A percentile compares a stretch with the other conserved stretches of the same genome.
Evolutionary conservation across 2,797 vertebrate species (phyloP).

Genomic region (Chloroceryle amazona): DNA sequence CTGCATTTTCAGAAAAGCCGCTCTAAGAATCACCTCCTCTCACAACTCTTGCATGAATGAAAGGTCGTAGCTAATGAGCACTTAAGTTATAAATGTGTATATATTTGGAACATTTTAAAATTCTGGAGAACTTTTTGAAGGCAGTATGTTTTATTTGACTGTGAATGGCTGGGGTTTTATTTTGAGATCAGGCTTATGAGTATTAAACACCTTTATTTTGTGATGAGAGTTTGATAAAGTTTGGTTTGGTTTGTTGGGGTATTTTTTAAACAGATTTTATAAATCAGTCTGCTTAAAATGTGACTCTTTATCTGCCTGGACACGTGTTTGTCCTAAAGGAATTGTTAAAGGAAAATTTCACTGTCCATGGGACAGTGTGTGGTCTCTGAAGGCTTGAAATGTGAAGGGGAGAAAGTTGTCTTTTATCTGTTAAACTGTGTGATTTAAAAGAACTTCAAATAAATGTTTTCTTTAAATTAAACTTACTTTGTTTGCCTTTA

Average conservation of each 20-base stretch:
- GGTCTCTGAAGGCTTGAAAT: constrained; percentile 66
- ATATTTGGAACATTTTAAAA: constrained; percentile 81
- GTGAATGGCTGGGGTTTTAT: constrained; percentile 67
- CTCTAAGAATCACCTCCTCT: constrained; percentile 82
- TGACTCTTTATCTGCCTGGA: constrained; percentile 41
- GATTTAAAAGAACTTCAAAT: constrained; percentile 71
- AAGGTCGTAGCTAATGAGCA: constrained; percentile 70
- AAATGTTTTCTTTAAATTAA: constrained; percentile 78
- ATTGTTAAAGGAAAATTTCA: constrained; percentile 30
- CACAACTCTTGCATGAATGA: constrained; percentile 77
- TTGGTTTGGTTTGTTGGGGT: constrained; percentile 53
- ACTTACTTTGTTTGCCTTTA: constrained; percentile 51
- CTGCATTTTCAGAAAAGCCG: constrained; percentile 92
- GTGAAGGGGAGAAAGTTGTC: constrained; percentile 61
- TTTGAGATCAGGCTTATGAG: constrained; percentile 65
- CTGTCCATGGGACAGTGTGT: constrained; percentile 50
- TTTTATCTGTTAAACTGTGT: constrained; percentile 74
- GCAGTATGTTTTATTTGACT: constrained; percentile 72
- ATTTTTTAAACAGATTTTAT: constrained; percentile 55
- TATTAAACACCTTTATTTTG: constrained; percentile 73
- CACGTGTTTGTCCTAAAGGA: constrained; percentile 15
- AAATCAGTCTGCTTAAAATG: constrained; percentile 57
- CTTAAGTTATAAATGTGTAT: constrained; percentile 81
- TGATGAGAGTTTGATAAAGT: constrained; percentile 60
- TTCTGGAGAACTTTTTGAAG: constrained; percentile 71